Evolutionary conservation across 2,888 invertebrate species (phyloP), one percentile per base, ranked within the genome.

Genomic region (Ectemnius continuus): DNA sequence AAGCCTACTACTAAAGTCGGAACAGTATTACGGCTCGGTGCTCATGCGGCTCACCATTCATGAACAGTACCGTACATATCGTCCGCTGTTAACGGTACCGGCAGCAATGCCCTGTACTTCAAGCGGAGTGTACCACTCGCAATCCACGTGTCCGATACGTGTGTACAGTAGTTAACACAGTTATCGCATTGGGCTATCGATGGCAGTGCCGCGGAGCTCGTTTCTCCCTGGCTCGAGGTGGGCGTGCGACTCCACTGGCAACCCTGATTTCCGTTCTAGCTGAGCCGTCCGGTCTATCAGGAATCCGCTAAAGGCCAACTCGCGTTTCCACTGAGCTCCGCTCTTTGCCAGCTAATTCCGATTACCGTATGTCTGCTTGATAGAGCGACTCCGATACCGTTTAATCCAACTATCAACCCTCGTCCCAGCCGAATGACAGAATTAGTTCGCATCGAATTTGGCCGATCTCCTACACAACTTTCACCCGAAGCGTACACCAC

Each of bases 121-220:
- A 52, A 2, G 11, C 52, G 11, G 8, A 36, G 36, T 28, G 45
- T 28, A 26, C 36, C 58, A 66, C 56, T 59, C 68, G 60, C 26
- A 13, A 66, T 63, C 82, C 73, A 70, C 77, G 77, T 81, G 79
- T 63, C 56, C 75, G 61, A 57, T 73, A 71, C 69, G 70, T 71
- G 59, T 61, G 58, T 36, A 64, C 60, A 56, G 60, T 68, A 63
- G 78, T 75, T 80, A 80, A 75, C 75, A 80, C 57, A 76, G 78
- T 80, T 80, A 80, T 75, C 80, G 80, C 67, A 59, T 64, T 80
- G 60, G 63, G 48, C 36, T 76, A 76, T 75, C 71, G 71, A 76
- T 68, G 62, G 59, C 52, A 16, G 52, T 52, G 61, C 23, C 16
- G n/a, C 3, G 28, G 11, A 60, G 26, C 18, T n/a, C 45, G 11